Evolutionary conservation across 2,888 invertebrate species (phyloP), one percentile per base, ranked within the genome.

Genomic region (Hoplodrina ambigua): DNA sequence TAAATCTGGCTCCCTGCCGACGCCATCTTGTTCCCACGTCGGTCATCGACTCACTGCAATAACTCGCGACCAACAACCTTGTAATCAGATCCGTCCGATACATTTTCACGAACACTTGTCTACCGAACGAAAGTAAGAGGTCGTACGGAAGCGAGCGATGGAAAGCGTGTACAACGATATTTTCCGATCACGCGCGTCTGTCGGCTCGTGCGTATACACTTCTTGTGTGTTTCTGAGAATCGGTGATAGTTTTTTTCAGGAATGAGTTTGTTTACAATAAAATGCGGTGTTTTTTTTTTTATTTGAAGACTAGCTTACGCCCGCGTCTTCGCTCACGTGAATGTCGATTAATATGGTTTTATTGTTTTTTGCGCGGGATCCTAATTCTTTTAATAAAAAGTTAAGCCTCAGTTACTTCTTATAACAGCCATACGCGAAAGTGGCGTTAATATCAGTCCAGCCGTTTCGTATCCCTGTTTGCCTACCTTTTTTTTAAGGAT

Each of bases 111-210:
- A 60, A 64, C 80, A 71, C 56, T 71, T 60, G 52, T 30, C 56
- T 1, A 41, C 41, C 41, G 44, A 62, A 69, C 58, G 78, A 85
- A 80, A 83, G 85, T 83, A 85, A 85, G 69, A 83, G 76, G 59
- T 33, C 13, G 54, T 64, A 41, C 72, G 77, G 66, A 75, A 77
- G 52, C 60, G 49, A 57, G 41, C 64, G 78, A 72, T 86, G 86
- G 89, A 89, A 89, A 89, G 89, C 75, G 84, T 80, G 69, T 50
- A 76, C 64, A 75, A 77, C 81, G 80, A 77, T 62, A 76, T 80
- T 84, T 87, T 82, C 82, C 84, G 84, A 85, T 85, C 88, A 86
- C 87, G 87, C 69, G 75, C 70, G 4, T 37, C 46, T 53, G 37
- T 53, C 58, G 54, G 50, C 66, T 60, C 82, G 82, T 78, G 78